Conservation (phyloP, 2,888 invertebrate genomes). For the Abrostola triplasia region DNA sequence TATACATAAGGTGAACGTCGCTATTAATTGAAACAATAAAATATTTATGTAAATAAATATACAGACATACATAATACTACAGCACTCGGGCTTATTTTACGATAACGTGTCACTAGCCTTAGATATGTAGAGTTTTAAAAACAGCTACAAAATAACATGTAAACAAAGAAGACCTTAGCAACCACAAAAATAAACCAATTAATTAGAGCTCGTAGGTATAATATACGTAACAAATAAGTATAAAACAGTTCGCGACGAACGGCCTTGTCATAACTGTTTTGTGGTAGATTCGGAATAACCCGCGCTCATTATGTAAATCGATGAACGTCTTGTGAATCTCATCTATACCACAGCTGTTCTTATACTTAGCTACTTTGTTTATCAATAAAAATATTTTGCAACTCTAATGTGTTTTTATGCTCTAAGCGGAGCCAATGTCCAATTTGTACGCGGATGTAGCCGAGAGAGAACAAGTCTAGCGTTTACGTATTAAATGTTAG, state of each 20-base stretch:
- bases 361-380: conserved; percentile 52
- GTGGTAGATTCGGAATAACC: conserved; percentile 65
- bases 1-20: too few relatives aligned
- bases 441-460: conserved; percentile 52
- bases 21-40: too few relatives aligned
- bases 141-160: conserved; percentile 20
- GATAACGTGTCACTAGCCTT: neutral
- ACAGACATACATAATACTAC: neutral
- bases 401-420: conserved; percentile 44
- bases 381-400: conserved; percentile 59
- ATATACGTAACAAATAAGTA: conserved; percentile 46
- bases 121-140: conserved; percentile 14
- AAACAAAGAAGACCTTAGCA: conserved; percentile 43
- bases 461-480: conserved; percentile 26
- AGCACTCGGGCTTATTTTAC: neutral
- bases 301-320: conserved; percentile 68
- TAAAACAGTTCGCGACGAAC: conserved; percentile 40
- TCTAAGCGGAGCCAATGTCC: conserved; percentile 32
- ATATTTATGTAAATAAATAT: neutral
- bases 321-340: conserved; percentile 58
- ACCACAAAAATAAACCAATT: conserved; percentile 41
- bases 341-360: conserved; percentile 66
- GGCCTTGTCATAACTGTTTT: conserved; percentile 79
- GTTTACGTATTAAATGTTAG: conserved; percentile 20
- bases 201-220: conserved; percentile 42